A percentile compares a stretch with the other conserved stretches of the same genome.
These are phyloP conservation scores for mouse (Mus musculus) DNA, from an alignment of 2,113 vertebrate species.

Conservation along the genomic window DNA sequence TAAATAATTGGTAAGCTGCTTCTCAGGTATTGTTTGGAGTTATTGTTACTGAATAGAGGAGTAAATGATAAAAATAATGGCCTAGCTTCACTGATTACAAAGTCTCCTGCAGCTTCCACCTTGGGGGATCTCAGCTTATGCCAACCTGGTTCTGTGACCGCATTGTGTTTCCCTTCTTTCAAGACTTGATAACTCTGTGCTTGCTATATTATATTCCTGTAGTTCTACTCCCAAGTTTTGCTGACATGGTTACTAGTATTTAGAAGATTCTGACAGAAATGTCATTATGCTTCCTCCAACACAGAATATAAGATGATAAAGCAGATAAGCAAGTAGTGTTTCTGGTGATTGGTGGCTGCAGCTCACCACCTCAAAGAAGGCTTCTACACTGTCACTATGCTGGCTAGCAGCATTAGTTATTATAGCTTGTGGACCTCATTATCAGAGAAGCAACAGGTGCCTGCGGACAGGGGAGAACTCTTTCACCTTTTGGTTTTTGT, in stretches of 20 bases:
- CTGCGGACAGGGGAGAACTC: background rate
- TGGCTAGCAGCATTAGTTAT: background rate
- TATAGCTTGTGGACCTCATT: background rate
- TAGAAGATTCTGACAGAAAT: slow-evolving; percentile 16
- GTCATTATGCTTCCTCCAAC: slow-evolving; percentile 74
- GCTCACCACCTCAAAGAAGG: slow-evolving; percentile 5
- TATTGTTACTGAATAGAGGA: background rate
- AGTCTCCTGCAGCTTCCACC: background rate
- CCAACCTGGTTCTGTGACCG: background rate
- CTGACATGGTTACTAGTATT: slow-evolving; percentile 24
- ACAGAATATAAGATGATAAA: slow-evolving; percentile 70
- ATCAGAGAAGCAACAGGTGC: background rate
- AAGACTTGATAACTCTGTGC: background rate
- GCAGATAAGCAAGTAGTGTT: slow-evolving; percentile 71
- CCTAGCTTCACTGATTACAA: background rate
- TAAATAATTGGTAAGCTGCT: background rate
- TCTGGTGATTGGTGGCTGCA: slow-evolving; percentile 13
- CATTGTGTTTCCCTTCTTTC: background rate
- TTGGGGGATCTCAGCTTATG: background rate
- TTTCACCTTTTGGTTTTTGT: background rate
- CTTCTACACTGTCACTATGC: fast-evolving
- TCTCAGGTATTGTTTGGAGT: background rate
- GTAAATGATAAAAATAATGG: background rate
- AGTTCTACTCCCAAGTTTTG: background rate
- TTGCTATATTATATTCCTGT: background rate